Percentiles rank a stretch among this genome's conserved stretches.
These are phyloP conservation scores for Cephus runcator DNA, from an alignment of 2,888 invertebrate species.

Conservation along the genomic window DNA sequence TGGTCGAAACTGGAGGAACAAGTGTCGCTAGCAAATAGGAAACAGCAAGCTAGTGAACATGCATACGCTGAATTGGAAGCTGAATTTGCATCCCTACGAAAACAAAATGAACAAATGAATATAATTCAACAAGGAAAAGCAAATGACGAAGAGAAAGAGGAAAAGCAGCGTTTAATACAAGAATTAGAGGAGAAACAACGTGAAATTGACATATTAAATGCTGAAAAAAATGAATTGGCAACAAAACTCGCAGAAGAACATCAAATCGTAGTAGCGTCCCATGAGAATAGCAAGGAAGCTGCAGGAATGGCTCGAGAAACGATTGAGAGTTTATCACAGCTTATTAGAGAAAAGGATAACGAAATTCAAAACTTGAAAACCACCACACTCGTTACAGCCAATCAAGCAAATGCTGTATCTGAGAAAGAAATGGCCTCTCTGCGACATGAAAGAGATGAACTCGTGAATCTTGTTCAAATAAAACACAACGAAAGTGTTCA, in stretches of 20 bases:
- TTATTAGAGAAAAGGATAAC: slow-evolving; percentile 63
- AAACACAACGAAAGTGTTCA: slow-evolving; percentile 88
- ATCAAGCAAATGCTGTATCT: slow-evolving; percentile 20
- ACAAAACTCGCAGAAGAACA: slow-evolving; percentile 34
- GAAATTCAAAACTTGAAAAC: slow-evolving; percentile 55
- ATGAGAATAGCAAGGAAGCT: slow-evolving; percentile 53
- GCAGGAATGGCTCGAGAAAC: slow-evolving; percentile 54
- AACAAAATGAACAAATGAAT: slow-evolving; percentile 20
- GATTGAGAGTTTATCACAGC: slow-evolving; percentile 56
- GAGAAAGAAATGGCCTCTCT: slow-evolving; percentile 45
- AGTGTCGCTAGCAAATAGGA: slow-evolving; percentile 22
- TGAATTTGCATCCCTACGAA: slow-evolving; percentile 34
- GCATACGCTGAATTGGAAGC: slow-evolving; percentile 44
- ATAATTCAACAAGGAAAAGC: slow-evolving; percentile 26
- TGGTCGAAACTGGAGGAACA: slow-evolving; percentile 4
- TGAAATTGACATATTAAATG: slow-evolving; percentile 63
- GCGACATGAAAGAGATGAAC: slow-evolving; percentile 73
- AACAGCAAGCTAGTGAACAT: slow-evolving; percentile 42
- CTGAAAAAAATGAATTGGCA: slow-evolving; percentile 58
- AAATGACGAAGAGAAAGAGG: slow-evolving; percentile 3
- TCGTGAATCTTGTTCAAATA: slow-evolving; percentile 78
- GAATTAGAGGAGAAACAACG: slow-evolving; percentile 60
- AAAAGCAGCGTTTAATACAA: slow-evolving; percentile 21
- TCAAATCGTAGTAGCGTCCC: slow-evolving; percentile 38
- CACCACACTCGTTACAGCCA: neutral